Evolutionary conservation across 37 sponge, comb jelly and placozoan species (phyloP).

Genomic region (Lycopodina hypogea): DNA sequence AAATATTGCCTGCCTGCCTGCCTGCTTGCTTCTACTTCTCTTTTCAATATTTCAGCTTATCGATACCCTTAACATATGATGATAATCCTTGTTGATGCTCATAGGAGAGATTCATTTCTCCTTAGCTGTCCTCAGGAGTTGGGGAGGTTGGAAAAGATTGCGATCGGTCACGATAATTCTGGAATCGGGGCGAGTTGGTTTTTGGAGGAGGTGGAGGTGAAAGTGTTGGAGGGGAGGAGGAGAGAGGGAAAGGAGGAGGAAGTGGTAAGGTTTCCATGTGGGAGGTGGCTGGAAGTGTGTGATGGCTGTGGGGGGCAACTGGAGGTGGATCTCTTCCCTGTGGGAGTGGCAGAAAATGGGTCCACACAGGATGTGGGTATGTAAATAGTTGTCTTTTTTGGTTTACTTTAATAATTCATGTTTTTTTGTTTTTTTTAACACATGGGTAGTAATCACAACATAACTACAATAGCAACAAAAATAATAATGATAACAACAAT

Average conservation of each 20-base stretch:
- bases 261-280: constrained; percentile 59
- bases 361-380: background rate
- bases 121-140: constrained; percentile 18
- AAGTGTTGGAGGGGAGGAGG: constrained; percentile 56
- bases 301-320: constrained; percentile 62
- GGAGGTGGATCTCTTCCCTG: constrained; percentile 29
- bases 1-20: too few species aligned
- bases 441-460: too few species aligned
- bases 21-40: too few species aligned
- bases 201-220: constrained; percentile 66
- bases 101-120: constrained; percentile 27
- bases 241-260: constrained; percentile 40
- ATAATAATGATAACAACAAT: too few species aligned
- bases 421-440: background rate
- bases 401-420: background rate
- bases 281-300: constrained; percentile 72
- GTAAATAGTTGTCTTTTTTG: background rate
- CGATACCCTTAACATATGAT: background rate
- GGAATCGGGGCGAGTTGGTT: constrained; percentile 75
- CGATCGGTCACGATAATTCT: constrained; percentile 72
- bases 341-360: background rate
- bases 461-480: too few species aligned
- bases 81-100: background rate
- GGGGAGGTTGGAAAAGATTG: constrained; percentile 24
- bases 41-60: too few species aligned